Conservation (phyloP, 2,797 vertebrate genomes). For the Toxotes lorentzi region DNA sequence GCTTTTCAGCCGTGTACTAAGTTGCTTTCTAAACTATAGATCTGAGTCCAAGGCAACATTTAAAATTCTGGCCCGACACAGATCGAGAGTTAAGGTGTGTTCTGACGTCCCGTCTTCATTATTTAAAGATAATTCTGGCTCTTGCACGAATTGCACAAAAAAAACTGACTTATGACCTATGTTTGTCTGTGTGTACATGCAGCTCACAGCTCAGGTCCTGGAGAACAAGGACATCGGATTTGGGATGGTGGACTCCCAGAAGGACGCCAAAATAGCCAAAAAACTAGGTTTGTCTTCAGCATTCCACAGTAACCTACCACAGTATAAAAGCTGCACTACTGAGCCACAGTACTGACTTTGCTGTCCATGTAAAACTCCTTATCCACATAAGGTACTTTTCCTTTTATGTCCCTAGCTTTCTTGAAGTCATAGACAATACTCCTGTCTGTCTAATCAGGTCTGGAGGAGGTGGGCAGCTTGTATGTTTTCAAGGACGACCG, state of each 20-base stretch:
- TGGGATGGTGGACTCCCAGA: constrained; percentile 93
- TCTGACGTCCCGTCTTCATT: not conserved
- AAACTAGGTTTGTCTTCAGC: constrained; percentile 85
- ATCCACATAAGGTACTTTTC: not conserved
- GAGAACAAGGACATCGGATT: constrained; percentile 95
- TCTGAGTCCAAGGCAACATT: too few relatives aligned
- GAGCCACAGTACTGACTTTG: not conserved
- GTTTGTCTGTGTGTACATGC: constrained; percentile 51
- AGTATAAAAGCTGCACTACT: not conserved
- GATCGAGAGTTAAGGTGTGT: too few relatives aligned
- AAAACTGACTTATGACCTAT: constrained; percentile 12
- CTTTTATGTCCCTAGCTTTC: too few relatives aligned
- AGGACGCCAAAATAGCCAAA: constrained; percentile 93
- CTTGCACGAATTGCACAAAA: not conserved
- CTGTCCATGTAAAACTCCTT: too few relatives aligned
- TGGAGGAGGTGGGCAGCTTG: constrained; percentile 94
- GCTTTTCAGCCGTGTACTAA: too few relatives aligned
- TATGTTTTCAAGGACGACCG: constrained; percentile 95
- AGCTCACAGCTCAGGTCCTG: constrained; percentile 95
- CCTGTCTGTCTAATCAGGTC: constrained; percentile 79
- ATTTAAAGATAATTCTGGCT: too few relatives aligned
- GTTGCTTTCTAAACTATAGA: too few relatives aligned
- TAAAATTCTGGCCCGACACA: too few relatives aligned
- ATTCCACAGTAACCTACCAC: not conserved
- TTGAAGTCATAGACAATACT: not conserved